phyloP scores from a whole-genome alignment of 2,888 invertebrate genomes.

The Morpho deidamia region DNA sequence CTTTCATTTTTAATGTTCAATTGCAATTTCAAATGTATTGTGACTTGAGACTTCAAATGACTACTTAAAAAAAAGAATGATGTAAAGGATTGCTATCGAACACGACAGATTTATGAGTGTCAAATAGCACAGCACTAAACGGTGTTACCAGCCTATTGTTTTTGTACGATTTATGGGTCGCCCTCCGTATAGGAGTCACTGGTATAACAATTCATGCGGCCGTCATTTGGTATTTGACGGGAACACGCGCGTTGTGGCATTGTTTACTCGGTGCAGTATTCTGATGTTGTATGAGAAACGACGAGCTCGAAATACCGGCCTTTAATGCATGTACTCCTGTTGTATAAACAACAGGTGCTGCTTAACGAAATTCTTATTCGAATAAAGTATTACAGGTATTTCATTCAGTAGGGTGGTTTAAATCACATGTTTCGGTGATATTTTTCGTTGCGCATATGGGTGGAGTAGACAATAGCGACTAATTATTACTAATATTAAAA shows the following conservation, averaged over 20 bases:
- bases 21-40: too few relatives aligned
- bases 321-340: neutral
- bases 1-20: too few relatives aligned
- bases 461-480: too few relatives aligned
- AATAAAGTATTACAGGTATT: too few relatives aligned
- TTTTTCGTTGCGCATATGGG: too few relatives aligned
- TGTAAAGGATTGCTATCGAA: constrained; percentile 39
- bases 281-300: constrained; percentile 49
- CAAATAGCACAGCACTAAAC: constrained; percentile 37
- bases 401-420: too few relatives aligned
- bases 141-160: constrained; percentile 61
- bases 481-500: too few relatives aligned
- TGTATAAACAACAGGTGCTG: neutral
- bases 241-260: constrained; percentile 35
- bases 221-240: constrained; percentile 47
- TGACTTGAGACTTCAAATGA: too few relatives aligned
- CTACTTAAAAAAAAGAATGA: too few relatives aligned
- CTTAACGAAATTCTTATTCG: neutral
- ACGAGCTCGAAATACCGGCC: constrained; percentile 35
- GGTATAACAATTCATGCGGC: constrained; percentile 53
- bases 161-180: constrained; percentile 61
- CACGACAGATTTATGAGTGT: constrained; percentile 57
- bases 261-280: constrained; percentile 31
- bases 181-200: constrained; percentile 29
- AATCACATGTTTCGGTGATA: too few relatives aligned